These are phyloP conservation scores for Barnardius zonarius DNA, from an alignment of 2,113 vertebrate genomes.

Conservation along the genomic window DNA sequence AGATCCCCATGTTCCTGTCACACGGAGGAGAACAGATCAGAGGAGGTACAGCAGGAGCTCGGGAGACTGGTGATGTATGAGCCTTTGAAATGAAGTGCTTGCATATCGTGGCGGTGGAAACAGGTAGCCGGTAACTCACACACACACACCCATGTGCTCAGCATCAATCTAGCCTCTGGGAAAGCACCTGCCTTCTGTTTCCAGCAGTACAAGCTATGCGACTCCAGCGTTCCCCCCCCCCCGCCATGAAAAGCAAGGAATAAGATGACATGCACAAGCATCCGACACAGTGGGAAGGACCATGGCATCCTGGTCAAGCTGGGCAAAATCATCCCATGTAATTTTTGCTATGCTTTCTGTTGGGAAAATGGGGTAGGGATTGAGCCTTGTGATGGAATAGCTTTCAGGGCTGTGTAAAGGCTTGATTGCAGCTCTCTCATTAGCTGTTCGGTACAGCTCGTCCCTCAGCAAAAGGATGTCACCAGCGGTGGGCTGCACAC, in stretches of 20 bases:
- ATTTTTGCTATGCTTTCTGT: background rate
- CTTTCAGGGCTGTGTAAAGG: background rate
- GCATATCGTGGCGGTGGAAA: background rate
- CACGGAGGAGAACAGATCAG: background rate
- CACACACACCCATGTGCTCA: background rate
- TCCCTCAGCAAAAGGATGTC: background rate
- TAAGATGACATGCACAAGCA: background rate
- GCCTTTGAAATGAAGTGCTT: background rate
- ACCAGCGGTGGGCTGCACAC: background rate
- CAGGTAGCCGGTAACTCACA: background rate
- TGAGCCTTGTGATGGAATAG: background rate
- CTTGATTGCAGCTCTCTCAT: background rate
- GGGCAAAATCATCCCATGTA: background rate
- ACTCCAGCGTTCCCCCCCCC: background rate
- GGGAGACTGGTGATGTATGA: background rate
- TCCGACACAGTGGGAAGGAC: rapidly evolving
- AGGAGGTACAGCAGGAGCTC: background rate
- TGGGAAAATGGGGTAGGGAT: background rate
- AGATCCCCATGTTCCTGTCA: background rate
- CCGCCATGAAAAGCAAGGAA: background rate
- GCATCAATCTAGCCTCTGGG: background rate
- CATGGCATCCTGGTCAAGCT: background rate
- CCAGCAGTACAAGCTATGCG: background rate
- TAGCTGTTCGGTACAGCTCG: background rate
- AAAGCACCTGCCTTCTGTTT: background rate